phyloP scores from a whole-genome alignment of 2,113 vertebrate species.

The Isurus oxyrinchus region DNA sequence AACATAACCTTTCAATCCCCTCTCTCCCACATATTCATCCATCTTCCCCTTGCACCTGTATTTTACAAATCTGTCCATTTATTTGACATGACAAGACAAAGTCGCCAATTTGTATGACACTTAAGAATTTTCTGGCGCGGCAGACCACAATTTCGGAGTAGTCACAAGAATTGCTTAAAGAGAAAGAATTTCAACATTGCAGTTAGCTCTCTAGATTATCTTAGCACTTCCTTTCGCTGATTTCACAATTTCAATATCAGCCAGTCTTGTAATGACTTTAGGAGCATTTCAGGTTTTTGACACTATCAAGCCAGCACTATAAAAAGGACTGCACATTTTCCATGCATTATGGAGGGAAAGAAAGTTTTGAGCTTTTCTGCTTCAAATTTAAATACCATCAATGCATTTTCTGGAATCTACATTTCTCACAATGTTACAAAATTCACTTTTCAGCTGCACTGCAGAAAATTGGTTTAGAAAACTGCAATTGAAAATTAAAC shows the following conservation, averaged over 20 bases:
- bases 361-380: not conserved
- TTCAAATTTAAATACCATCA: not conserved
- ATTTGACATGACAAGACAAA: not conserved
- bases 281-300: not conserved
- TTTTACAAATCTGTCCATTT: conserved; percentile 5
- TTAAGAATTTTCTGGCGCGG: not conserved
- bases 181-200: not conserved
- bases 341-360: not conserved
- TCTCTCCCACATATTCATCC: not conserved
- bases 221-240: not conserved
- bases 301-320: not conserved
- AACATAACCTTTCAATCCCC: not conserved
- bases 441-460: not conserved
- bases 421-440: not conserved
- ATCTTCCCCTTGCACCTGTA: not conserved
- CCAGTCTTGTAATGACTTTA: not conserved
- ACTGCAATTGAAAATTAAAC: not conserved
- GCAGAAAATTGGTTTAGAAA: not conserved
- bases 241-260: not conserved
- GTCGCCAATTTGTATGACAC: not conserved
- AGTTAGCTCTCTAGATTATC: not conserved
- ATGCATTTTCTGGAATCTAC: not conserved
- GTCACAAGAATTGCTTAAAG: not conserved
- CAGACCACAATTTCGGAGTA: not conserved
- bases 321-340: not conserved